Evolutionary conservation across 2,113 vertebrate species (phyloP).

Genomic region (Pelmatolapia mariae): DNA sequence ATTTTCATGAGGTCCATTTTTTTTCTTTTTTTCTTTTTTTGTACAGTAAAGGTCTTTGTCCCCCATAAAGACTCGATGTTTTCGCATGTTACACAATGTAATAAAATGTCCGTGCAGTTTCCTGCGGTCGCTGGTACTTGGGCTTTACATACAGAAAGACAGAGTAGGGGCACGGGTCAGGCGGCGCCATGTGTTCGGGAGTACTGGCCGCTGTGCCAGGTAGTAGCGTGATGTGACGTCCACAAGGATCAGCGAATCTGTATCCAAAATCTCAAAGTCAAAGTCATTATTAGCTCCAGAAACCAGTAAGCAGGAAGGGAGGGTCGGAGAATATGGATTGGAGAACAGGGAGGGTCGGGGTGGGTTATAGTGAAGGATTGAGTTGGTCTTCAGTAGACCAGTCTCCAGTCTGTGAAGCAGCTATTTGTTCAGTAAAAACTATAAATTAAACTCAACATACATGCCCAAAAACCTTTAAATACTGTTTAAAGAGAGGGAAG

Average conservation of each 20-base stretch:
- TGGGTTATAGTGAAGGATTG: neutral
- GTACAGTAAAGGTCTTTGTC: slow-evolving; percentile 51
- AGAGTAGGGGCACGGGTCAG: neutral
- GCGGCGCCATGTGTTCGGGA: slow-evolving; percentile 3
- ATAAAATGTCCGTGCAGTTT: slow-evolving; percentile 53
- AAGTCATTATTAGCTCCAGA: neutral
- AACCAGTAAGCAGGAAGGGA: slow-evolving; percentile 1
- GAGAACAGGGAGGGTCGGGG: neutral
- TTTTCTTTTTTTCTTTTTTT: slow-evolving; percentile 14
- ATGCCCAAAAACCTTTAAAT: slow-evolving; percentile 64
- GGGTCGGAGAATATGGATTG: neutral
- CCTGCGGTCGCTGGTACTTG: slow-evolving; percentile 54
- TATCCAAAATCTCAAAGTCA: slow-evolving; percentile 2
- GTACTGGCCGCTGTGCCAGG: slow-evolving; percentile 26
- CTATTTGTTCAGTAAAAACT: slow-evolving; percentile 59
- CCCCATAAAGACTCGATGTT: slow-evolving; percentile 33
- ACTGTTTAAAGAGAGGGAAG: slow-evolving; percentile 48
- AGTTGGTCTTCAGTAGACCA: slow-evolving; percentile 7
- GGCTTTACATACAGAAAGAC: slow-evolving; percentile 27
- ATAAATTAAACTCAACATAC: slow-evolving; percentile 69
- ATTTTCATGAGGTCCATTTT: slow-evolving; percentile 36
- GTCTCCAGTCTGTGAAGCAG: slow-evolving; percentile 57
- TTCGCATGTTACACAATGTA: neutral
- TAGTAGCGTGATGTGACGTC: slow-evolving; percentile 30
- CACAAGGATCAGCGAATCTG: neutral